Evolutionary conservation across 2,113 vertebrate genomes (phyloP).

Genomic region (Hemibagrus wyckioides): DNA sequence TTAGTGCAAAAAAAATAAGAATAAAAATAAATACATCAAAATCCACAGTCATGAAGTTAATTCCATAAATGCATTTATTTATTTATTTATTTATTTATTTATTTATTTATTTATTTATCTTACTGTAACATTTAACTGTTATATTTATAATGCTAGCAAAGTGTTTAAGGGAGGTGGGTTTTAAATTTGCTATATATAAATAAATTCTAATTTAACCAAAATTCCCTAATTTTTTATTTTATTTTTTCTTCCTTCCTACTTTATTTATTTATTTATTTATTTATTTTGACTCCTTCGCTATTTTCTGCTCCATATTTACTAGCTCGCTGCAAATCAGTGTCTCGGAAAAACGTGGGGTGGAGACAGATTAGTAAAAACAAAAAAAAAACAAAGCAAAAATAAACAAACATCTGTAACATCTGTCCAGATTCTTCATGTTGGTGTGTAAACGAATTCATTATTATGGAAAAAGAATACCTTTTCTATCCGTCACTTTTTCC

Average conservation of each 20-base stretch:
- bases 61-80: background rate
- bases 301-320: background rate
- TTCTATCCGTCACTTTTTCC: no score
- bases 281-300: no score
- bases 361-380: background rate
- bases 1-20: background rate
- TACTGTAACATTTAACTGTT: background rate
- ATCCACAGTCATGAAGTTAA: background rate
- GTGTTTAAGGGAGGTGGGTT: background rate
- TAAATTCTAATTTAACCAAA: background rate
- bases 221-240: background rate
- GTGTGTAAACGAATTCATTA: no score
- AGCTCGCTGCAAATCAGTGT: background rate
- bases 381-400: background rate
- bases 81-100: background rate
- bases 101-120: background rate
- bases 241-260: background rate
- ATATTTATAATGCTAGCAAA: background rate
- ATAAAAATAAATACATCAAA: no score
- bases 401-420: no score
- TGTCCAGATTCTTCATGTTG: background rate
- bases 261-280: background rate
- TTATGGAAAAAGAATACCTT: no score
- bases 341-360: background rate
- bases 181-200: no score